Percentiles rank a stretch among this genome's conserved stretches.
Evolutionary conservation across 2,888 invertebrate species (phyloP).

Genomic region (Cheilosia variabilis): DNA sequence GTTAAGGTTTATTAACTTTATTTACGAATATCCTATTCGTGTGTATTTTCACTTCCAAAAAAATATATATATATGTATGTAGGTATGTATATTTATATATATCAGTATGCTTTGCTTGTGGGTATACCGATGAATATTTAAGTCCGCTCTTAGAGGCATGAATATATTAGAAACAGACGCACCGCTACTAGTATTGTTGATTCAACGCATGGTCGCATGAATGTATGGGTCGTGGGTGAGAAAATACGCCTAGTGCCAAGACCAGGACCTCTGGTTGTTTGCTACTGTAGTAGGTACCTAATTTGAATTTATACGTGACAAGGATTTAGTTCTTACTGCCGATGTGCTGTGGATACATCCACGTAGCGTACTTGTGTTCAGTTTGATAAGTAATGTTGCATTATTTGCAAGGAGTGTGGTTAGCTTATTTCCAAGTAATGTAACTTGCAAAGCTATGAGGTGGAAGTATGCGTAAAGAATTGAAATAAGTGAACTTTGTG

Average conservation of each 20-base stretch:
- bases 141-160: constrained; percentile 27
- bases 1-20: constrained; percentile 40
- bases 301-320: constrained; percentile 47
- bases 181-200: constrained; percentile 22
- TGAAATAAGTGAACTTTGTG: no score
- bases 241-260: constrained; percentile 13
- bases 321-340: constrained; percentile 22
- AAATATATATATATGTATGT: not conserved
- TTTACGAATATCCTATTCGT: constrained; percentile 27
- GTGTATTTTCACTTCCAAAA: constrained; percentile 7
- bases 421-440: not conserved
- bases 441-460: not conserved
- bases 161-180: constrained; percentile 37
- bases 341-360: not conserved
- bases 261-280: constrained; percentile 30
- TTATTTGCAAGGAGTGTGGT: constrained; percentile 1
- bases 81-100: not conserved
- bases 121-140: constrained; percentile 30
- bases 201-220: not conserved
- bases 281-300: constrained; percentile 20
- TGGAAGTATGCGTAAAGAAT: no score
- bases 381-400: constrained; percentile 3
- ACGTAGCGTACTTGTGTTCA: not conserved
- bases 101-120: not conserved
- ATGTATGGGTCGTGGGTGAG: not conserved